These are phyloP conservation scores for Maccullochella peelii DNA, from an alignment of 2,113 vertebrate genomes.

Conservation along the genomic window DNA sequence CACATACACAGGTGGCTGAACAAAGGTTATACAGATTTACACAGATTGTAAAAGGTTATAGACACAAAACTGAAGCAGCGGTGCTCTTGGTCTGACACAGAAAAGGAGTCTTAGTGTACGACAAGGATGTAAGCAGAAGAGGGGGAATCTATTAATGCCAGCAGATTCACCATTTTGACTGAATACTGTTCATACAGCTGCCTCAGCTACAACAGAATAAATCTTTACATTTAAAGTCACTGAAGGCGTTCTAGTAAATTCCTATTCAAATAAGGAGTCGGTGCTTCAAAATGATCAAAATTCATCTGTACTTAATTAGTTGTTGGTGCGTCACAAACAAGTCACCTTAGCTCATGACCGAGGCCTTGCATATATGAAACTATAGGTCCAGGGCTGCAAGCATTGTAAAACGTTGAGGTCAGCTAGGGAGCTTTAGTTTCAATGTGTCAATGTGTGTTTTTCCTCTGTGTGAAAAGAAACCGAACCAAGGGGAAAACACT, in stretches of 20 bases:
- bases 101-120: background rate
- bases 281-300: background rate
- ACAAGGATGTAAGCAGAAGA: background rate
- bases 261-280: background rate
- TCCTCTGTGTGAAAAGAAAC: no score
- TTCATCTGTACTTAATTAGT: background rate
- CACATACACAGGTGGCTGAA: background rate
- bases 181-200: background rate
- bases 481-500: no score
- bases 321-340: background rate
- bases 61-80: conserved; percentile 8
- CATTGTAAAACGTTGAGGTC: background rate
- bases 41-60: conserved; percentile 42
- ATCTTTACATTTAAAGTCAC: background rate
- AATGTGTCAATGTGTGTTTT: no score
- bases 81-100: background rate
- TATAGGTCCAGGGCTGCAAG: background rate
- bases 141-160: background rate
- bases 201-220: background rate
- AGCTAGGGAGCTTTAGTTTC: background rate
- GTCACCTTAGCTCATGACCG: background rate
- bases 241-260: background rate
- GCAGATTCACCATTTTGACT: background rate
- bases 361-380: background rate
- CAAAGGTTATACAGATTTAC: conserved; percentile 31